Percentiles rank a stretch among this genome's conserved stretches.
Evolutionary conservation across 2,797 vertebrate species (phyloP).

Genomic region (Pelobates cultripes): DNA sequence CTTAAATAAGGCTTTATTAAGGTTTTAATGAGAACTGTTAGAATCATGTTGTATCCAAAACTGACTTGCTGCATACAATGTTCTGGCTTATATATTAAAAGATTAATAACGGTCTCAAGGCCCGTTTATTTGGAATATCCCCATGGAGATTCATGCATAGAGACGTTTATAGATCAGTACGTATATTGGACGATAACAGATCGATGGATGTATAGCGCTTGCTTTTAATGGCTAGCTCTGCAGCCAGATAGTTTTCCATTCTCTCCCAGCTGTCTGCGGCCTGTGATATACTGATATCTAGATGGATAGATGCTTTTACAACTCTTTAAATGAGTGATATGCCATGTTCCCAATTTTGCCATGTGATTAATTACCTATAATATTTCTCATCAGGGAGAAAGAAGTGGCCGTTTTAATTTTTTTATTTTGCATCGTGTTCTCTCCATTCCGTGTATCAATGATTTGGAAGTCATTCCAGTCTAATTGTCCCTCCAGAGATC

Average conservation of each 20-base stretch:
- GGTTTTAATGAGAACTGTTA: too few species aligned
- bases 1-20: too few species aligned
- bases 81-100: too few species aligned
- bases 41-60: too few species aligned
- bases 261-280: background rate
- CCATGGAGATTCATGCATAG: background rate
- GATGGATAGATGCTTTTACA: conserved; percentile 62
- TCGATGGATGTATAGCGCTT: background rate
- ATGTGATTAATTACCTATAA: conserved; percentile 80
- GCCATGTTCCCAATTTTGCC: conserved; percentile 78
- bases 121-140: too few species aligned
- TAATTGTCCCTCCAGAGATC: conserved; percentile 91
- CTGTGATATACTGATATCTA: conserved; percentile 71
- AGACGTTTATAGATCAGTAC: too few species aligned
- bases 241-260: background rate
- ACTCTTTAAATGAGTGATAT: conserved; percentile 76
- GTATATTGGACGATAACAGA: too few species aligned
- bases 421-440: conserved; percentile 74
- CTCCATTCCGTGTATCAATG: conserved; percentile 81
- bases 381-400: conserved; percentile 73
- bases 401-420: conserved; percentile 55
- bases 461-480: conserved; percentile 89
- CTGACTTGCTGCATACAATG: too few species aligned
- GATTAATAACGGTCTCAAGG: too few species aligned
- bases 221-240: background rate